Evolutionary conservation across 1,140 invertebrate genomes (phyloP).

Genomic region (Matsumurasca onukii): DNA sequence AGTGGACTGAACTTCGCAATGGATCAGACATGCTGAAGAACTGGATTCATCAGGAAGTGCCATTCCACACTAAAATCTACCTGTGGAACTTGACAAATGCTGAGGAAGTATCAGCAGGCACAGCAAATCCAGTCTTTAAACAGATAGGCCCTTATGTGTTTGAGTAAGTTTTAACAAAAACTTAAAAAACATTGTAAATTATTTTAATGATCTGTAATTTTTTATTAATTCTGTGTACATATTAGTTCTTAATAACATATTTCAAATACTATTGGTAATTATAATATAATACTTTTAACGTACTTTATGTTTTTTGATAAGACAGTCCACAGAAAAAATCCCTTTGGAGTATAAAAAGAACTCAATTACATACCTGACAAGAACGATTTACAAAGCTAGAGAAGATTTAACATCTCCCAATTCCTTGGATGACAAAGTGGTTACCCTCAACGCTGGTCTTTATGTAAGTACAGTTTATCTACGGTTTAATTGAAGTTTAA

Average conservation of each 20-base stretch:
- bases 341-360: constrained; percentile 1
- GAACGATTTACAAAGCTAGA: neutral
- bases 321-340: neutral
- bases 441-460: neutral
- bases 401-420: neutral
- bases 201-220: neutral
- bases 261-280: neutral
- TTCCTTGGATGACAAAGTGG: neutral
- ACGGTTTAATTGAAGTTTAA: neutral
- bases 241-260: no score
- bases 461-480: neutral
- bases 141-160: constrained; percentile 7
- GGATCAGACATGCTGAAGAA: neutral
- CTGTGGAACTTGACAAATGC: constrained; percentile 17
- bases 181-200: no score
- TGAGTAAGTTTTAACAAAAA: neutral
- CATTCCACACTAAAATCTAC: neutral
- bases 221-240: no score
- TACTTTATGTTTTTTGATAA: constrained; percentile 3
- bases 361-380: neutral
- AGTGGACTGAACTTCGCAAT: neutral
- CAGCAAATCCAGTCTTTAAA: neutral
- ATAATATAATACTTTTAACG: neutral
- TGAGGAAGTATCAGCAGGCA: neutral
- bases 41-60: neutral